phyloP scores from a whole-genome alignment of 1,140 invertebrate species.

The Saccostrea cuccullata region DNA sequence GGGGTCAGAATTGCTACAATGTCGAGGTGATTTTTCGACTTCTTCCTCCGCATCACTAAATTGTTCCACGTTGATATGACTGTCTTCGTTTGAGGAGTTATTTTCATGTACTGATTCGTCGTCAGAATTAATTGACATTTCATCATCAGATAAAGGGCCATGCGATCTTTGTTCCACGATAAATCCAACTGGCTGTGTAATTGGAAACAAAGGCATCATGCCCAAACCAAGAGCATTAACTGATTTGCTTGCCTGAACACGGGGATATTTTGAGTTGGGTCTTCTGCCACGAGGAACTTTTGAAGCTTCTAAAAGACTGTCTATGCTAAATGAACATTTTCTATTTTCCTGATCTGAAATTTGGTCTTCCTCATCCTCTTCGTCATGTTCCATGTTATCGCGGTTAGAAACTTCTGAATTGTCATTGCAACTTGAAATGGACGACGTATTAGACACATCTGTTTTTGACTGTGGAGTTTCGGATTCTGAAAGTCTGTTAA shows the following conservation, averaged over 20 bases:
- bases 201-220: slow-evolving; percentile 78
- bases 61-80: slow-evolving; percentile 37
- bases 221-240: slow-evolving; percentile 74
- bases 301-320: slow-evolving; percentile 64
- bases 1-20: background rate
- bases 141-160: slow-evolving; percentile 43
- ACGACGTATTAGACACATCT: slow-evolving; percentile 17
- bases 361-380: slow-evolving; percentile 37
- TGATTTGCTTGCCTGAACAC: slow-evolving; percentile 80
- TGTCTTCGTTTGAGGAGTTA: slow-evolving; percentile 39
- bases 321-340: slow-evolving; percentile 66
- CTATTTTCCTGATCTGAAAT: slow-evolving; percentile 46
- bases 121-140: slow-evolving; percentile 47
- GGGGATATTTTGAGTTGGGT: slow-evolving; percentile 80
- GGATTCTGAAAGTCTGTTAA: background rate
- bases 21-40: background rate
- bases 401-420: background rate
- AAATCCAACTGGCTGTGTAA: slow-evolving; percentile 80
- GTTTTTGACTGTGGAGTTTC: background rate
- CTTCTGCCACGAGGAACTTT: slow-evolving; percentile 61
- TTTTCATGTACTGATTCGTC: slow-evolving; percentile 28
- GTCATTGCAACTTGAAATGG: background rate
- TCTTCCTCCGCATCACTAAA: slow-evolving; percentile 13
- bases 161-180: slow-evolving; percentile 69
- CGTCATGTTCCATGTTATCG: background rate